phyloP scores from a whole-genome alignment of 2,113 vertebrate species.

The Pimephales promelas region DNA sequence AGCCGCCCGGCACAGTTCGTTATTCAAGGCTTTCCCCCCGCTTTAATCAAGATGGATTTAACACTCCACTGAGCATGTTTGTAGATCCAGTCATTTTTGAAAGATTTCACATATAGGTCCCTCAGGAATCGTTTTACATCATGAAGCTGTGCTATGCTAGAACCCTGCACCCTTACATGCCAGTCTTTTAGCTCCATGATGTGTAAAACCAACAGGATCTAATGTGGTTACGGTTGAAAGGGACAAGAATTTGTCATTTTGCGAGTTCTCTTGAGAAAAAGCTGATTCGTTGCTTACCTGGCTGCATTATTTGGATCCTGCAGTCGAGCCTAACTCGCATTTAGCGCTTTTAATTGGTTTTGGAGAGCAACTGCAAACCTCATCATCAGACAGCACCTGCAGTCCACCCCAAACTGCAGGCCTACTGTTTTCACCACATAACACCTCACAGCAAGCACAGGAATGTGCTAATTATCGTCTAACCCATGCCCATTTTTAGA shows the following conservation, averaged over 20 bases:
- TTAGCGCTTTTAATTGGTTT: conserved; percentile 38
- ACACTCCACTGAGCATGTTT: conserved; percentile 68
- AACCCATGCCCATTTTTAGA: background rate
- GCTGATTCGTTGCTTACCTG: conserved; percentile 33
- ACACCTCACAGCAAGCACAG: conserved; percentile 21
- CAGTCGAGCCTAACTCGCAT: conserved; percentile 14
- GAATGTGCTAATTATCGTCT: conserved; percentile 36
- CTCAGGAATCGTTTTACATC: background rate
- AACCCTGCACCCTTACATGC: background rate
- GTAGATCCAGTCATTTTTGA: conserved; percentile 56
- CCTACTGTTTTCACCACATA: background rate
- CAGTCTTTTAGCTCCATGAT: background rate
- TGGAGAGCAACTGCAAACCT: conserved; percentile 26
- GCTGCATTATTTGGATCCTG: conserved; percentile 16
- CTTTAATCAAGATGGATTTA: conserved; percentile 81
- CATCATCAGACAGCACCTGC: conserved; percentile 43
- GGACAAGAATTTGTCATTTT: background rate
- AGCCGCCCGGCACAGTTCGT: conserved; percentile 64
- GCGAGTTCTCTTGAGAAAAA: background rate
- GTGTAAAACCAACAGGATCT: background rate
- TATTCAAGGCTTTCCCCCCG: conserved; percentile 64
- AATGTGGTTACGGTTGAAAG: conserved; percentile 2
- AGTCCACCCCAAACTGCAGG: background rate
- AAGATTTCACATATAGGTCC: conserved; percentile 51
- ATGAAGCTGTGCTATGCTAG: background rate